Conservation (phyloP, 1,140 invertebrate genomes). For the Hypsibius dujardini region DNA sequence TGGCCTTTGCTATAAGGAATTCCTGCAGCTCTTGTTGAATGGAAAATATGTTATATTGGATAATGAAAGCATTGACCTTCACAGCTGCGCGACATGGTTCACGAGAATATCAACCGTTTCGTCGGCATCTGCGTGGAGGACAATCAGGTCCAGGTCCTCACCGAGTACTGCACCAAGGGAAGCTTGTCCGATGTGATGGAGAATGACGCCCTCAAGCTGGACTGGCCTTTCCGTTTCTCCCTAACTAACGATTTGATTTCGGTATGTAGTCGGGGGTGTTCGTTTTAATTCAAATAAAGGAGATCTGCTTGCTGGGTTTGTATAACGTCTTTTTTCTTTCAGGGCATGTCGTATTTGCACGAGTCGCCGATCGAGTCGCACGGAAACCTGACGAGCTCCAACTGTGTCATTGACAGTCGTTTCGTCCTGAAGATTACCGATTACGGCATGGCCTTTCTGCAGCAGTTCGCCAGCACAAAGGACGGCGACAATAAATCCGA, state of each 20-base stretch:
- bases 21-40: not conserved
- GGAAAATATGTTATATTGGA: too few relatives aligned
- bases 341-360: slow-evolving; percentile 87
- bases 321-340: slow-evolving; percentile 25
- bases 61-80: slow-evolving; percentile 17
- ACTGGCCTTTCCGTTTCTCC: slow-evolving; percentile 81
- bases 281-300: not conserved
- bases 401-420: slow-evolving; percentile 89
- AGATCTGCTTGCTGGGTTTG: not conserved
- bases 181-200: slow-evolving; percentile 63
- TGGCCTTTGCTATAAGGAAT: not conserved
- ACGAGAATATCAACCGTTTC: slow-evolving; percentile 66
- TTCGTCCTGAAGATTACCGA: slow-evolving; percentile 94
- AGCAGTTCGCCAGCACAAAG: slow-evolving; percentile 33
- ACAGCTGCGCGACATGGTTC: slow-evolving; percentile 55
- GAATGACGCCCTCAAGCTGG: slow-evolving; percentile 75
- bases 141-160: slow-evolving; percentile 49
- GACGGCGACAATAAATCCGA: slow-evolving; percentile 10
- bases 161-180: slow-evolving; percentile 53
- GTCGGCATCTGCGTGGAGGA: slow-evolving; percentile 60
- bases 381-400: slow-evolving; percentile 84
- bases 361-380: slow-evolving; percentile 71
- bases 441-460: slow-evolving; percentile 59
- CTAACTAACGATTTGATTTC: slow-evolving; percentile 78
- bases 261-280: slow-evolving; percentile 31